These are phyloP conservation scores for Regulus satrapa DNA, from an alignment of 2,113 vertebrate species.

Conservation along the genomic window DNA sequence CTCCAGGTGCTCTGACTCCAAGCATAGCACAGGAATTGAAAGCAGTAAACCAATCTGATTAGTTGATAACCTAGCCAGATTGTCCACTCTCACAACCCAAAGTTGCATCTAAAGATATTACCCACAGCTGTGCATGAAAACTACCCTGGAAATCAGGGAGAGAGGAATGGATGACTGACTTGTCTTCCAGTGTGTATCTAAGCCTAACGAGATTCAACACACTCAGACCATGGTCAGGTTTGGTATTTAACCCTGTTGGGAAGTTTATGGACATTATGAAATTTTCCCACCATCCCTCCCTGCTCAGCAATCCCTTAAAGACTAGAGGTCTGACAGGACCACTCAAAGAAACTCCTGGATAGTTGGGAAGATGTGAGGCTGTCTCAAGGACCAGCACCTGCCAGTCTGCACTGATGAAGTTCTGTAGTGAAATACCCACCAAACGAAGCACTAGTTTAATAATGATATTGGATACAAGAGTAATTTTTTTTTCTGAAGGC, in stretches of 20 bases:
- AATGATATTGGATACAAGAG: background rate
- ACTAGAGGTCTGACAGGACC: background rate
- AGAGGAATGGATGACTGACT: background rate
- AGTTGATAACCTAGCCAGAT: fast-evolving
- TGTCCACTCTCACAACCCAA: background rate
- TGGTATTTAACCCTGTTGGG: background rate
- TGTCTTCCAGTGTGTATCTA: background rate
- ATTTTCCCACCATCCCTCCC: background rate
- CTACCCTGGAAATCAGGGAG: background rate
- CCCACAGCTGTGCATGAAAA: background rate
- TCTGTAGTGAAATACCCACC: background rate
- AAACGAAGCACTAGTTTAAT: background rate
- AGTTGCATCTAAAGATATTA: background rate
- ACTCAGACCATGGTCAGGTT: background rate
- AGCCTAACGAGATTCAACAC: background rate
- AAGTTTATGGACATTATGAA: background rate
- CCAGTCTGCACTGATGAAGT: background rate
- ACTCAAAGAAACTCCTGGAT: background rate
- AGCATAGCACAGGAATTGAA: background rate
- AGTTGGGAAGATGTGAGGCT: background rate
- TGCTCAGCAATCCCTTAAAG: background rate
- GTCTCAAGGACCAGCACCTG: background rate
- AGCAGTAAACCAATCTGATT: background rate
- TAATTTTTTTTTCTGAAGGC: background rate
- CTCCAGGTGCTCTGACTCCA: background rate